Percentiles rank a stretch among this genome's conserved stretches.
These are phyloP conservation scores for Schizaphis graminum DNA, from an alignment of 2,888 invertebrate genomes.

Conservation along the genomic window DNA sequence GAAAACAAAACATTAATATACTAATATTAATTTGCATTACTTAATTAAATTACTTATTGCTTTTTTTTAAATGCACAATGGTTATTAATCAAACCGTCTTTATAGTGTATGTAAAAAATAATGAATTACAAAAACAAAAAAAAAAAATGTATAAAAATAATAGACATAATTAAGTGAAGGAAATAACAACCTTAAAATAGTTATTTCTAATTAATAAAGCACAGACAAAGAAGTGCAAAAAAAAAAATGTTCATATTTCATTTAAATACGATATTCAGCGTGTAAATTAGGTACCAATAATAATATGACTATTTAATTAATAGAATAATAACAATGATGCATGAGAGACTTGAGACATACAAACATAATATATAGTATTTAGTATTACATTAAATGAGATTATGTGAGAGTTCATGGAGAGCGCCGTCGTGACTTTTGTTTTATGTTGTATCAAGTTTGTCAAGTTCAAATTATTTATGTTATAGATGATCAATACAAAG, in stretches of 20 bases:
- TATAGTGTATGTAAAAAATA: slow-evolving; percentile 22
- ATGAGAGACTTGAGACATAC: background rate
- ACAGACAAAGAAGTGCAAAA: background rate
- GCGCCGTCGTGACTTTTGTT: background rate
- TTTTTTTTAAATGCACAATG: slow-evolving; percentile 14
- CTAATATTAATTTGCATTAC: background rate
- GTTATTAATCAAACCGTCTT: background rate
- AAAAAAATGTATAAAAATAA: background rate
- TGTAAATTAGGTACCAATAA: background rate
- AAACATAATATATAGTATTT: background rate
- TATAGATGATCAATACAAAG: background rate
- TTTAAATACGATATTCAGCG: background rate
- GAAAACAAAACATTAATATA: background rate
- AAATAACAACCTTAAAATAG: slow-evolving; percentile 8
- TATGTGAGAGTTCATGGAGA: background rate
- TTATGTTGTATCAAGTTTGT: background rate
- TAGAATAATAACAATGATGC: background rate
- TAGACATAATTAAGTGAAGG: background rate
- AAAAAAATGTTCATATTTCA: slow-evolving; percentile 41
- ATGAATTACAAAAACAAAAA: background rate
- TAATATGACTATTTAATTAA: background rate
- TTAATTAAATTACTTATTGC: background rate
- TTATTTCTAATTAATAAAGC: background rate
- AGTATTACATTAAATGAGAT: slow-evolving; percentile 47
- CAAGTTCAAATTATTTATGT: background rate